Base-by-base conservation (phyloP, 23 tunicate genomes). In the Styela plicata region DNA sequence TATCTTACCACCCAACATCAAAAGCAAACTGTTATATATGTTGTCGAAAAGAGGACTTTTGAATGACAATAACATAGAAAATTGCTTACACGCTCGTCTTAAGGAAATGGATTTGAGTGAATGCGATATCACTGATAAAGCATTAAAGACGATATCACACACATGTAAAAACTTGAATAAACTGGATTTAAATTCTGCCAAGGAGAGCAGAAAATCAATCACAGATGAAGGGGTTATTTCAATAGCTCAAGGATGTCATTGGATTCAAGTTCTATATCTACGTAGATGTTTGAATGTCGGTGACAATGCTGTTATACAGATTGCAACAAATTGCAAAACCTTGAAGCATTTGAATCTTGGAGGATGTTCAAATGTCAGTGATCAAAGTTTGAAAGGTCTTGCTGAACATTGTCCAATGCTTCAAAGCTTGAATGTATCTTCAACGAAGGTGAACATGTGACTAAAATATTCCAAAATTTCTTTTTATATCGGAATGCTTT, bases 101-200 rank as follows among this genome's bases (percentile, higher is more conserved):
- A 70, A 34, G 68, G 86, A 82, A 78, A 21, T 91, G 23, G 90
- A 91, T 74, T 77, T 91, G 26, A 86, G 85, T 64, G 87, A 83
- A 30, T 75, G 97, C 61, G 63, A 73, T 18, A 79, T 86, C 31
- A 53, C 84, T 5, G 97, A 91, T 44, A 21, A 52, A 23, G 61
- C 75, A 2, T 37, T 91, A 23, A 22, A 28, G 52, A 76, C n/a
- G 31, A 70, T 91, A 5, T 53, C 97, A 13, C 31, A 27, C 22
- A 33, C 57, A 13, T 86, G 97, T 52, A 36, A 35, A 22, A 62
- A 61, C n/a, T 80, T 91, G 28, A 33, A 24, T 20, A 91, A 85
- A 86, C 69, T 91, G 28, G 97, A 91, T 69, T 78, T 91, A 37
- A 86, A 91, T 71, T 80, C 97, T 2, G 37, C 85, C 27, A 86